Conservation (phyloP, 1,140 invertebrate genomes). For the Orius laevigatus region DNA sequence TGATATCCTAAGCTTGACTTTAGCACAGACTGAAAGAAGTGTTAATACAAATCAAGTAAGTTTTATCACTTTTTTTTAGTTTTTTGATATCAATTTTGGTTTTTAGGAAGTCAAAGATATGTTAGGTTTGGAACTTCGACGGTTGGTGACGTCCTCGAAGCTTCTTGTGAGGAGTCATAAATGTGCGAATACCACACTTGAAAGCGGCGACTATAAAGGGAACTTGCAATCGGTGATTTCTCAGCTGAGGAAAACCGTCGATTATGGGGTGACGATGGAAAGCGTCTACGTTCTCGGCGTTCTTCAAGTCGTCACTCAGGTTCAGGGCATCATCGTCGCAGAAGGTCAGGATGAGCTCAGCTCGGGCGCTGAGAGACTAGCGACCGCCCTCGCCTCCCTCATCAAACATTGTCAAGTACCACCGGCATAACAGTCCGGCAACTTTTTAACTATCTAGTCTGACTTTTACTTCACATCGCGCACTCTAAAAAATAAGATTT, state of each 20-base stretch:
- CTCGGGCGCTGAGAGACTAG: constrained; percentile 9
- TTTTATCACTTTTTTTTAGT: constrained; percentile 12
- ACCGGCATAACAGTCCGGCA: no score
- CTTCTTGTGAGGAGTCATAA: constrained; percentile 46
- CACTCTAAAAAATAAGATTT: no score
- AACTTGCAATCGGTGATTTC: constrained; percentile 9
- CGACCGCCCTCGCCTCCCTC: constrained; percentile 11
- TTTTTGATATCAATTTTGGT: background rate
- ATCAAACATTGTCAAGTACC: constrained; percentile 14
- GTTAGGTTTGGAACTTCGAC: constrained; percentile 58
- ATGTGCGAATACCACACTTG: constrained; percentile 9
- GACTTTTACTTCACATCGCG: no score
- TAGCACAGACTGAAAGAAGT: constrained; percentile 12
- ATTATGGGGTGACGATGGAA: constrained; percentile 15
- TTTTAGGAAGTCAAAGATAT: constrained; percentile 50
- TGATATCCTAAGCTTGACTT: constrained; percentile 10
- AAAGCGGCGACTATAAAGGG: constrained; percentile 13
- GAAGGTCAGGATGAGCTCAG: constrained; percentile 14
- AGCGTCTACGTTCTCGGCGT: constrained; percentile 11
- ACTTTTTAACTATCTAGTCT: no score
- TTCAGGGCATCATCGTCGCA: constrained; percentile 14
- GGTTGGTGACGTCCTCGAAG: constrained; percentile 68
- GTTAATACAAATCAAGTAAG: constrained; percentile 14
- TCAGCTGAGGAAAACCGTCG: constrained; percentile 12
- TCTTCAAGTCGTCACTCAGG: constrained; percentile 14